Evolutionary conservation across 2,888 invertebrate genomes (phyloP).

Genomic region (Bugula neritina): DNA sequence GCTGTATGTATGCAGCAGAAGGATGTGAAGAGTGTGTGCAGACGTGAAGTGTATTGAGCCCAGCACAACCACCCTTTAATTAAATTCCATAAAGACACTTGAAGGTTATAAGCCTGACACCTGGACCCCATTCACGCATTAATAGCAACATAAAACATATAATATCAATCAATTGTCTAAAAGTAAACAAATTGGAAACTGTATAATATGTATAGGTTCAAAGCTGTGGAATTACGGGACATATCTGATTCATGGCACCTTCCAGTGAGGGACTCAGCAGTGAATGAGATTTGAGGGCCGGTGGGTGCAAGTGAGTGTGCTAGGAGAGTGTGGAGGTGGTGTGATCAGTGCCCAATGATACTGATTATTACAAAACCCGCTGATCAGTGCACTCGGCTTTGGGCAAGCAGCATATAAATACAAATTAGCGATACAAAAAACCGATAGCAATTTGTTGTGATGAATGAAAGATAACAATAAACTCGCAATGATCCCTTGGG

Average conservation of each 20-base stretch:
- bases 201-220: too few relatives aligned
- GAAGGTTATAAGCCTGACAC: neutral
- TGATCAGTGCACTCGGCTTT: neutral
- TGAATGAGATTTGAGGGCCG: neutral
- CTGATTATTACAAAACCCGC: neutral
- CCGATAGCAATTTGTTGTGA: neutral
- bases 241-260: too few relatives aligned
- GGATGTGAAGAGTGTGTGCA: too few relatives aligned
- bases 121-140: neutral
- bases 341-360: neutral
- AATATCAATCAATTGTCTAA: conserved; percentile 20
- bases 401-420: neutral
- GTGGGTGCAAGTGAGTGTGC: neutral
- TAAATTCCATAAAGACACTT: too few relatives aligned
- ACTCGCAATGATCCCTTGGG: neutral
- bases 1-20: too few relatives aligned
- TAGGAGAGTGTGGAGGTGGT: neutral
- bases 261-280: too few relatives aligned
- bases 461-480: neutral
- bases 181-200: conserved; percentile 24
- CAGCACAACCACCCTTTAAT: too few relatives aligned
- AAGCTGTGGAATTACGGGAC: too few relatives aligned
- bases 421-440: neutral
- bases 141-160: neutral
- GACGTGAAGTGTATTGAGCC: too few relatives aligned